Evolutionary conservation across 2,888 invertebrate genomes (phyloP).

Genomic region (Yponomeuta sedellus): DNA sequence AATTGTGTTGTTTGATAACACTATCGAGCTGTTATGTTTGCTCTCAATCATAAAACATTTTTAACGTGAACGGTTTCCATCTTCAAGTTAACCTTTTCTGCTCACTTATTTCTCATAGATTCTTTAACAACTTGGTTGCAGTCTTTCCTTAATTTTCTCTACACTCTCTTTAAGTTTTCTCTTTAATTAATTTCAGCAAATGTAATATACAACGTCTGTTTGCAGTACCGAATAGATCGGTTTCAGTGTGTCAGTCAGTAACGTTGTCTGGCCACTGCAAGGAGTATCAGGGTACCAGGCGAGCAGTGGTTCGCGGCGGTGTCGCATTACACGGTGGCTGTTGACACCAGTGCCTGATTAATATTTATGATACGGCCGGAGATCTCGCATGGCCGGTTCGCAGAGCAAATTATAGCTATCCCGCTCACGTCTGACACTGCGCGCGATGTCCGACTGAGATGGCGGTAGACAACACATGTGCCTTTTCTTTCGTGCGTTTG

Average conservation of each 20-base stretch:
- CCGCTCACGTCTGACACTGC: slow-evolving; percentile 44
- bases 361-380: slow-evolving; percentile 76
- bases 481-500: slow-evolving; percentile 57
- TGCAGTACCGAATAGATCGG: background rate
- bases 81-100: background rate
- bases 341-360: slow-evolving; percentile 77
- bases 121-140: background rate
- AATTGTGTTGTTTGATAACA: slow-evolving; percentile 42
- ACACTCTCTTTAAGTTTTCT: too few species aligned
- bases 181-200: too few species aligned
- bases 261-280: slow-evolving; percentile 44
- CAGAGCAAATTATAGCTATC: slow-evolving; percentile 64
- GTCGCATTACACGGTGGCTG: slow-evolving; percentile 76
- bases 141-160: too few species aligned
- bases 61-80: background rate
- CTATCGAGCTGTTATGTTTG: slow-evolving; percentile 37
- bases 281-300: slow-evolving; percentile 53
- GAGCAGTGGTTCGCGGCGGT: slow-evolving; percentile 66
- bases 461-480: slow-evolving; percentile 42
- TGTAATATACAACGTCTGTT: background rate
- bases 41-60: slow-evolving; percentile 4
- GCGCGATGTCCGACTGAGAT: slow-evolving; percentile 40
- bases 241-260: slow-evolving; percentile 4
- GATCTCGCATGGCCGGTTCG: slow-evolving; percentile 76
- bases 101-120: background rate